A percentile compares a stretch with the other conserved stretches of the same genome.
Conservation (phyloP, 92 coral and sea anemone species). For the Diadumene lineata region DNA sequence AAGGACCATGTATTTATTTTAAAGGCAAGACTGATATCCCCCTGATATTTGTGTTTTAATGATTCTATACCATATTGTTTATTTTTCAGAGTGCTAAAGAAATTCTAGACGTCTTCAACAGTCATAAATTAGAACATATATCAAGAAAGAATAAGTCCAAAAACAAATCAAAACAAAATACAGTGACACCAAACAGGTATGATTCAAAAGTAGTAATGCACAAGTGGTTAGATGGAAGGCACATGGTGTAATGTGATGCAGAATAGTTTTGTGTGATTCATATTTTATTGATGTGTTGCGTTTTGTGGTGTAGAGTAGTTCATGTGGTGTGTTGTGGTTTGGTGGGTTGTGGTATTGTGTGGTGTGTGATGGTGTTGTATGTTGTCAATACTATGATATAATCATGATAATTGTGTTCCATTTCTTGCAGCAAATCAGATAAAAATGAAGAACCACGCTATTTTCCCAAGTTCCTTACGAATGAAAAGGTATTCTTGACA, state of each 20-base stretch:
- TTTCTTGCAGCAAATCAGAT: slow-evolving; percentile 19
- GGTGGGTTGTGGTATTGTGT: too few relatives aligned
- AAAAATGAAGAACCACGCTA: slow-evolving; percentile 54
- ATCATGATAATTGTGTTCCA: background rate
- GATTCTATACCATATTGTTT: background rate
- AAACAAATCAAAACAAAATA: slow-evolving; percentile 25
- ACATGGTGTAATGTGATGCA: too few relatives aligned
- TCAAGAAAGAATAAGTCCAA: slow-evolving; percentile 77
- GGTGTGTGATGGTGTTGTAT: too few relatives aligned
- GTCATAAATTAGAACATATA: slow-evolving; percentile 89
- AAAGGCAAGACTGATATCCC: too few relatives aligned
- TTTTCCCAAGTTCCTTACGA: slow-evolving; percentile 93
- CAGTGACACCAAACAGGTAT: slow-evolving; percentile 1
- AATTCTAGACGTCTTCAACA: slow-evolving; percentile 78
- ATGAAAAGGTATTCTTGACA: slow-evolving; percentile 98
- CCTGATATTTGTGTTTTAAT: background rate
- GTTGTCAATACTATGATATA: too few relatives aligned
- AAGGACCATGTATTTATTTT: too few relatives aligned
- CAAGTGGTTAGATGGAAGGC: too few relatives aligned
- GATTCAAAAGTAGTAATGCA: background rate
- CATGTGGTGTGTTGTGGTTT: too few relatives aligned
- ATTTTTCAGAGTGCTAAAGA: slow-evolving; percentile 69
- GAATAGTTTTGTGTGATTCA: too few relatives aligned
- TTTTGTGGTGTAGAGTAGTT: too few relatives aligned
- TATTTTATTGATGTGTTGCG: too few relatives aligned